These are phyloP conservation scores for Callorhinus ursinus DNA, from an alignment of 2,113 vertebrate genomes.

Conservation along the genomic window DNA sequence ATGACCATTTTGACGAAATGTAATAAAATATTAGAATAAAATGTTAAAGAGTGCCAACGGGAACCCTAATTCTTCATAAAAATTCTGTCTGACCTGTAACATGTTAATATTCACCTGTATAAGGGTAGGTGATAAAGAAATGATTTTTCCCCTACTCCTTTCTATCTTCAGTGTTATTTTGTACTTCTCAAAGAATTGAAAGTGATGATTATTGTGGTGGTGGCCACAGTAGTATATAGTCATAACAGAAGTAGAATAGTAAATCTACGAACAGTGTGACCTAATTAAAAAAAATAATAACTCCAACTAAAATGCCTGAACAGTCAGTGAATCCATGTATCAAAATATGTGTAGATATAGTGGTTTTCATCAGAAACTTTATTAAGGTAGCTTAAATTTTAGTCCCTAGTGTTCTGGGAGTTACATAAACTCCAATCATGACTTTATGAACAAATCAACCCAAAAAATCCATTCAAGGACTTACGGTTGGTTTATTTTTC, in stretches of 20 bases:
- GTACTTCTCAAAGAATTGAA: neutral
- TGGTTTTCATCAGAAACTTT: neutral
- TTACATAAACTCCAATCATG: neutral
- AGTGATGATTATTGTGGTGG: neutral
- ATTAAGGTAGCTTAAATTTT: neutral
- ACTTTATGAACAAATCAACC: neutral
- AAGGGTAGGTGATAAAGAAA: neutral
- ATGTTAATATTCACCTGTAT: neutral
- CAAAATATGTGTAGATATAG: neutral
- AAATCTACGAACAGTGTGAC: neutral
- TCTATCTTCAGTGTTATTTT: neutral
- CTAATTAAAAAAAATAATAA: neutral
- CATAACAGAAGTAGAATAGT: neutral
- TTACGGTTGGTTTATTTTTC: neutral
- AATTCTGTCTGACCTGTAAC: neutral
- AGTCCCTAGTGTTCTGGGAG: neutral
- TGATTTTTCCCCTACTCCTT: neutral
- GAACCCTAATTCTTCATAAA: neutral
- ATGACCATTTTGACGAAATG: neutral
- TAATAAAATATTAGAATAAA: neutral
- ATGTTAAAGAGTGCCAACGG: neutral
- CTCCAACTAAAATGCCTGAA: neutral
- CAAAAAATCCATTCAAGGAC: neutral
- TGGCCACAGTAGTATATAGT: neutral
- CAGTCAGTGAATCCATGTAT: neutral